Conservation (phyloP, 2,113 vertebrate genomes). For the Naja naja region DNA sequence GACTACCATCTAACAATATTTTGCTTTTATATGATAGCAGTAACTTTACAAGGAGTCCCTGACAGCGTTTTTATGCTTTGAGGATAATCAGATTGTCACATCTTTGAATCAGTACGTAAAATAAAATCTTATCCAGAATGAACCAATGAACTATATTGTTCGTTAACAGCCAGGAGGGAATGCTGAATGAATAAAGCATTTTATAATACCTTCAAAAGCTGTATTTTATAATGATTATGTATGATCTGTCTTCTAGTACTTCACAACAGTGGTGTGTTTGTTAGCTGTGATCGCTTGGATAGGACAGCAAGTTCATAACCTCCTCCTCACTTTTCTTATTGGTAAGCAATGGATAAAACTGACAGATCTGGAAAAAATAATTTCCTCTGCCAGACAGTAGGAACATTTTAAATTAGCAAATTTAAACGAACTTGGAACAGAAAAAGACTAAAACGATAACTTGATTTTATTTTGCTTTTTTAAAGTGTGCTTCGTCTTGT, state of each 20-base stretch:
- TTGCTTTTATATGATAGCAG: background rate
- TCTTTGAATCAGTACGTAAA: background rate
- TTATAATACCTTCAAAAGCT: background rate
- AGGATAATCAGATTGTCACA: background rate
- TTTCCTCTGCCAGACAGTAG: background rate
- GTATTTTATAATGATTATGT: background rate
- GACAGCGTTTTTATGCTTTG: background rate
- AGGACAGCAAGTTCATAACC: conserved; percentile 97
- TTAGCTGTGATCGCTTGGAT: conserved; percentile 91
- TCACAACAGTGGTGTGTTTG: conserved; percentile 85
- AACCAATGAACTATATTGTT: background rate
- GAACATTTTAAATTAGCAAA: background rate
- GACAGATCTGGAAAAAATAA: too few relatives aligned
- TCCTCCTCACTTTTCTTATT: conserved; percentile 93
- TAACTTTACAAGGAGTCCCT: background rate
- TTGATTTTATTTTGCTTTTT: conserved; percentile 22
- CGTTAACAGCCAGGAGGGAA: background rate
- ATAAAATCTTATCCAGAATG: background rate
- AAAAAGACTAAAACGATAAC: background rate
- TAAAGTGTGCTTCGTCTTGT: conserved; percentile 85
- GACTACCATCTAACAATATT: background rate
- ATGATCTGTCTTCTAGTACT: conserved; percentile 78
- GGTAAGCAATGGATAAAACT: conserved; percentile 73
- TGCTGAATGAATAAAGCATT: background rate
- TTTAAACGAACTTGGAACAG: background rate